Base-by-base conservation (phyloP, 2,888 invertebrate species). In the Galerucella nymphaeae region DNA sequence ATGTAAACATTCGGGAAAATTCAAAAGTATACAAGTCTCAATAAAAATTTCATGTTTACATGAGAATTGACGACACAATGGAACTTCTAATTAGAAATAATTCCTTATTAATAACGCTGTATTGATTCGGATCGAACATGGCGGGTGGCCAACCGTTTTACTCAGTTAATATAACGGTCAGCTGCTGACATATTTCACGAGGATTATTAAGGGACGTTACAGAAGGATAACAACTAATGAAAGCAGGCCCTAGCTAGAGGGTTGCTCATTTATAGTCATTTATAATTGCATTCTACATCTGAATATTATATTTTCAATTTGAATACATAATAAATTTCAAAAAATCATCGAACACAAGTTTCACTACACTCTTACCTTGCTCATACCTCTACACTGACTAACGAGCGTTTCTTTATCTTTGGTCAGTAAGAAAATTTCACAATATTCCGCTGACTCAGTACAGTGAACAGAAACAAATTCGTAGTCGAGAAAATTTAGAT, bases 101-200 rank as follows among this genome's bases (percentile, higher is more conserved):
- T 58, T 58, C 58, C 38, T 14, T 38, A 38, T 58, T 58, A 64
- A 50, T 64, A 64, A 64, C 50, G 9, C 9, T n/a, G 16, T 53
- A 64, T 64, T 30, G 64, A 64, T 53, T 64, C n/a, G 50, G 1
- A 53, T 53, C 16, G 10, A 64, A 64, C 18, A 30, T 64, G 64
- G n/a, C 16, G 18, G 8, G 38, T 5, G 53, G 30, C 16, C 14
- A 53, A 30, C 50, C 38, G 64, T 53, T 64, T 30, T 30, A 64
- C 14, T 53, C 53, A 53, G 48, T 64, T 64, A 64, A 64, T 50
- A 38, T 30, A 30, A 38, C 63, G 50, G 64, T 53, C 50, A 64
- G 53, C 30, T 50, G 64, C 50, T 64, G 64, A 64, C 64, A 64
- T 64, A 64, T 64, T 64, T 64, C 53, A 50, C 23, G 9, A 64